Evolutionary conservation across 1,140 invertebrate genomes (phyloP), one percentile per base, ranked within the genome.

Genomic region (Drosophila pachea): DNA sequence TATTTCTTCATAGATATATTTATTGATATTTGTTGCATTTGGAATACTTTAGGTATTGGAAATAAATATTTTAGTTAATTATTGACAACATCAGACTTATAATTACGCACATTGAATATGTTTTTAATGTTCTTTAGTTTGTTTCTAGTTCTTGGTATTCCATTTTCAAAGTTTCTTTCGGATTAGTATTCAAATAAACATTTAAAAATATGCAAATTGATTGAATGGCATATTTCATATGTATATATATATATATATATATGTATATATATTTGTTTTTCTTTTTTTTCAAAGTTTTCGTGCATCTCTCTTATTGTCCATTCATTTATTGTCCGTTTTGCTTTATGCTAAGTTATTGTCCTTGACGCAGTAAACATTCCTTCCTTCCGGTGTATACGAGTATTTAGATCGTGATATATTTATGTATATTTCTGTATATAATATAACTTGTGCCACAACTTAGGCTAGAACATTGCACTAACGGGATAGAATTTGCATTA

Each of bases 11-110:
- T 60, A 22, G 22, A 22, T 22, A 32, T 53, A 52, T 45, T 70
- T 65, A 49, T 50, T 35, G 29, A 50, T 66, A 40, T 45, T 32
- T 56, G 60, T 60, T 58, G 60, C 62, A 71, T 63, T 67, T 70
- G 29, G 31, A 72, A 72, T 78, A 68, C 63, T 61, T 72, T 60
- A 40, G 67, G 47, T 22, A 22, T 78, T 36, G 61, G 63, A 77
- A 78, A 65, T 78, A 56, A 77, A 74, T 74, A 74, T 54, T 47
- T 74, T 75, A 74, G 62, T 71, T 78, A 70, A 66, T 70, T 86
- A 88, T 88, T 88, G 86, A 87, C 79, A 68, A 87, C 86, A 78
- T 88, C 86, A 88, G 86, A 84, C 86, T 88, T 88, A 82, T 79
- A 84, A 88, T 87, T 86, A 86, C 82, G 73, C 74, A 79, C 74